Percentiles rank a stretch among this genome's conserved stretches.
These are phyloP conservation scores for Ecdyonurus torrentis DNA, from an alignment of 2,888 invertebrate species.

Conservation along the genomic window DNA sequence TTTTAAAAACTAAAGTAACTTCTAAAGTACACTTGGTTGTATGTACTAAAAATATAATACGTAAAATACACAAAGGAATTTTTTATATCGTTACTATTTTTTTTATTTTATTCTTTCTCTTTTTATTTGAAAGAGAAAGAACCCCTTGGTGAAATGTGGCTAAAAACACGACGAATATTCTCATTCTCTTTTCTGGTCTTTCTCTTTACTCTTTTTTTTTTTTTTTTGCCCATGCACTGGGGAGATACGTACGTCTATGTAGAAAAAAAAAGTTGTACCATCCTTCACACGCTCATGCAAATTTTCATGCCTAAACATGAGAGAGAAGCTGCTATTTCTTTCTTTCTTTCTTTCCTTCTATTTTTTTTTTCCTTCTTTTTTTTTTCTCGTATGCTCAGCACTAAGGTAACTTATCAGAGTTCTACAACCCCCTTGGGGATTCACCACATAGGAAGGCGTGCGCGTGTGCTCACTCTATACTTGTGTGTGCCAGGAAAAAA, in stretches of 20 bases:
- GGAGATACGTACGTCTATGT: too few relatives aligned
- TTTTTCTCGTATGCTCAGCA: background rate
- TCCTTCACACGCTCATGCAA: background rate
- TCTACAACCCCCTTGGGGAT: background rate
- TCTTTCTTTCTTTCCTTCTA: background rate
- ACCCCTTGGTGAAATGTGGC: background rate
- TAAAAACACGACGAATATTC: background rate
- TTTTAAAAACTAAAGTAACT: too few relatives aligned
- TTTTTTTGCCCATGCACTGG: too few relatives aligned
- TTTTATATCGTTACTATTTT: background rate
- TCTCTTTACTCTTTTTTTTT: too few relatives aligned
- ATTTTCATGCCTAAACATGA: too few relatives aligned
- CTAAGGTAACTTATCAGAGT: slow-evolving; percentile 2
- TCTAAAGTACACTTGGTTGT: too few relatives aligned
- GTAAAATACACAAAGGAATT: background rate
- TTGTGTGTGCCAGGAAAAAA: too few relatives aligned
- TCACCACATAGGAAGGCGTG: too few relatives aligned
- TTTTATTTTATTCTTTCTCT: too few relatives aligned
- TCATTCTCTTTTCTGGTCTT: background rate
- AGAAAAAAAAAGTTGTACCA: background rate
- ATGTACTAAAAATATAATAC: too few relatives aligned
- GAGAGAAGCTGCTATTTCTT: background rate
- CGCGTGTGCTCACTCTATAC: background rate
- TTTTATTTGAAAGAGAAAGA: background rate
- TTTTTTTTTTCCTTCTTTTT: too few relatives aligned